phyloP scores from a whole-genome alignment of 2,797 vertebrate species.

The Tiaroga cobitis region DNA sequence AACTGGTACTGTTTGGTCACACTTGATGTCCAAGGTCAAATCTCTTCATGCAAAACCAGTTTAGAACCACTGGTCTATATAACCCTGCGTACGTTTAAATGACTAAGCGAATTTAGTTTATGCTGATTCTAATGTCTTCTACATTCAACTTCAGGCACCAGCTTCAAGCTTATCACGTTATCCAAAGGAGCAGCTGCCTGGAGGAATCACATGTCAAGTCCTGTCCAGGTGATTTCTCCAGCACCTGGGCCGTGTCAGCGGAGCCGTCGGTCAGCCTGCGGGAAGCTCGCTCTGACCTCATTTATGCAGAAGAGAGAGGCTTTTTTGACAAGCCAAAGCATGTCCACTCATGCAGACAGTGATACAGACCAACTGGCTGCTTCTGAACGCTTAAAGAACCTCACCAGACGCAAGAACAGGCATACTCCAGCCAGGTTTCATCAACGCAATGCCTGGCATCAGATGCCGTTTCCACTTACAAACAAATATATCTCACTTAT shows the following conservation, averaged over 20 bases:
- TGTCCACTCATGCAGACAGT: slow-evolving; percentile 37
- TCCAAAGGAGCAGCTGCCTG: slow-evolving; percentile 29
- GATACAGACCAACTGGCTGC: slow-evolving; percentile 2
- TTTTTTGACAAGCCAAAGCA: slow-evolving; percentile 36
- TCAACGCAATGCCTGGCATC: not conserved
- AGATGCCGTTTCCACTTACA: not conserved
- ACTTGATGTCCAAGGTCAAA: not conserved
- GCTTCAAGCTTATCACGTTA: not conserved
- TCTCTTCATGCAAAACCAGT: not conserved
- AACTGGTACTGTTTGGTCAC: not conserved
- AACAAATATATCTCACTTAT: not conserved
- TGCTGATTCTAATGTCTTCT: not conserved
- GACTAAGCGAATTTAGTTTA: not conserved
- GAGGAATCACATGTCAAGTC: not conserved
- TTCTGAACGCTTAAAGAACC: slow-evolving; percentile 21
- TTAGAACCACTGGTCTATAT: not conserved
- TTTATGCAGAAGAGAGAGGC: slow-evolving; percentile 15
- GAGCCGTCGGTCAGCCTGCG: not conserved
- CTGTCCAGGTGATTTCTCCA: slow-evolving; percentile 30
- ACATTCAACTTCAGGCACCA: not conserved
- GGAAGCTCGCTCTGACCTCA: slow-evolving; percentile 16
- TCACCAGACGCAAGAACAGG: not conserved
- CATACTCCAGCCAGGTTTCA: slow-evolving; percentile 1
- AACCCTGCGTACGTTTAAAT: not conserved
- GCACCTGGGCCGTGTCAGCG: slow-evolving; percentile 36